phyloP scores from a whole-genome alignment of 2,888 invertebrate genomes.

The Dasypogon diadema region DNA sequence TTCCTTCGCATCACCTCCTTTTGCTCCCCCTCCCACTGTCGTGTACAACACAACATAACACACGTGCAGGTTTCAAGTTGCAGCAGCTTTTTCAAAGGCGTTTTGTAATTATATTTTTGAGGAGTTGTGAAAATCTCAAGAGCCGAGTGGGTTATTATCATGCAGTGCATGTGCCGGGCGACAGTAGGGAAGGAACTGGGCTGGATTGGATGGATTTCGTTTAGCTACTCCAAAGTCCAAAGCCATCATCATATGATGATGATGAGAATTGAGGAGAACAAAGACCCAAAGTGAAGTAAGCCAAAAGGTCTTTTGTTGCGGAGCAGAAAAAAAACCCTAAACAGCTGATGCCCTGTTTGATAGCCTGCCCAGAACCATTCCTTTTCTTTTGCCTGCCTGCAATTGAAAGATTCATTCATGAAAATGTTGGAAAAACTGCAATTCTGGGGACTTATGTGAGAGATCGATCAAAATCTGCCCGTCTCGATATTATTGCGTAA shows the following conservation, averaged over 20 bases:
- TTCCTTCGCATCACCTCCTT: not conserved
- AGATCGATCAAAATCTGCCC: slow-evolving; percentile 27
- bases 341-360: not conserved
- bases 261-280: not conserved
- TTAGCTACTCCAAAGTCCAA: not conserved
- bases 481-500: slow-evolving; percentile 37
- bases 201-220: not conserved
- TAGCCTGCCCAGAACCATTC: no score
- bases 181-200: not conserved
- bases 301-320: not conserved
- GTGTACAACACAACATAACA: slow-evolving; percentile 4
- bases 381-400: not conserved
- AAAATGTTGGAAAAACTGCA: slow-evolving; percentile 29
- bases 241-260: no score
- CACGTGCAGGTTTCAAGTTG: slow-evolving; percentile 35
- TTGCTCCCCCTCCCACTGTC: not conserved
- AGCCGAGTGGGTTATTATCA: not conserved
- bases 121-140: slow-evolving; percentile 31
- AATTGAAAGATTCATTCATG: slow-evolving; percentile 30
- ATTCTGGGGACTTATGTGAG: not conserved
- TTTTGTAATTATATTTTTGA: slow-evolving; percentile 40
- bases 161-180: not conserved
- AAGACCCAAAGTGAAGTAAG: slow-evolving; percentile 15
- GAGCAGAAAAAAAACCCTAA: not conserved
- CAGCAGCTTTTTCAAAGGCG: slow-evolving; percentile 34